A percentile compares a stretch with the other conserved stretches of the same genome.
These are phyloP conservation scores for Idris sp. DNA, from an alignment of 1,140 invertebrate genomes.

Conservation along the genomic window DNA sequence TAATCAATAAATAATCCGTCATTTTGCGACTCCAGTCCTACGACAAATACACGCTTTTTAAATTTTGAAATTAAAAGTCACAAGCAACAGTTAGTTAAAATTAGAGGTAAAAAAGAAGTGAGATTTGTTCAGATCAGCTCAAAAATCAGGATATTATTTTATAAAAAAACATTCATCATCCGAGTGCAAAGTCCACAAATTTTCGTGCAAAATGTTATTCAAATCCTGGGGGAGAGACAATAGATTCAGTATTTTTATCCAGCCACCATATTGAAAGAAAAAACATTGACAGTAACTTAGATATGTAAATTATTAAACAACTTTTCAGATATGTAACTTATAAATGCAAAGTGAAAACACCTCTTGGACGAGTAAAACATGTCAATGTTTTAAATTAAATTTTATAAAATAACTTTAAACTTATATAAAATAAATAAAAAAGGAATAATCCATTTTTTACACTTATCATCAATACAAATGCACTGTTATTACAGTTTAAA, in stretches of 20 bases:
- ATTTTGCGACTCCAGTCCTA: constrained; percentile 76
- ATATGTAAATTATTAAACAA: no score
- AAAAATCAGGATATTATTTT: no score
- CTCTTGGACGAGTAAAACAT: constrained; percentile 71
- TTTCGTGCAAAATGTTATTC: constrained; percentile 35
- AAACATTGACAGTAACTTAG: no score
- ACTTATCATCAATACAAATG: no score
- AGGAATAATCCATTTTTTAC: no score
- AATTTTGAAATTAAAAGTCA: constrained; percentile 1
- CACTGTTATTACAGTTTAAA: no score
- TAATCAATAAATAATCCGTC: constrained; percentile 74
- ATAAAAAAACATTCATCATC: constrained; percentile 55
- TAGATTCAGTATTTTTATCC: constrained; percentile 49
- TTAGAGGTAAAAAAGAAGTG: no score
- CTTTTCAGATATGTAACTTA: no score
- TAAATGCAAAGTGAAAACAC: constrained; percentile 67
- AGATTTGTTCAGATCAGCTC: no score
- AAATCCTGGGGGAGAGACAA: constrained; percentile 59
- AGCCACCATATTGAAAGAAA: constrained; percentile 54
- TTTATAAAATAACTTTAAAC: no score
- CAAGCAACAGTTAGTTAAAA: constrained; percentile 30
- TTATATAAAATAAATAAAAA: no score
- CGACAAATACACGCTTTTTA: constrained; percentile 66
- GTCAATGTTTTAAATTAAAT: no score
- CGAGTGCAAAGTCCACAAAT: constrained; percentile 48